Conservation (phyloP, 2,888 invertebrate species). For the Actias luna region DNA sequence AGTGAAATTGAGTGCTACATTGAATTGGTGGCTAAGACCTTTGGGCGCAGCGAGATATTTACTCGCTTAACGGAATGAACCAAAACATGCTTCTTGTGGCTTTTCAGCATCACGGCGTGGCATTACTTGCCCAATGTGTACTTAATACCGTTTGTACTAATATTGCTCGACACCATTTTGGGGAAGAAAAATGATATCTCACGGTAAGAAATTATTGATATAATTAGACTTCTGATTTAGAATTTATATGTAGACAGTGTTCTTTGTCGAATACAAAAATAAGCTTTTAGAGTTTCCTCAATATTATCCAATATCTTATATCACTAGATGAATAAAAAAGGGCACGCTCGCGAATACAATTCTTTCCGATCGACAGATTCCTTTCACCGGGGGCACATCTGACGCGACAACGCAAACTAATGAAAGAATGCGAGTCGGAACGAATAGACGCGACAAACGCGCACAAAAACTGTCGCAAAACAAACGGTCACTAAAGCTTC, state of each 20-base stretch:
- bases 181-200: constrained; percentile 75
- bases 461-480: constrained; percentile 74
- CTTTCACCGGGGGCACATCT: constrained; percentile 54
- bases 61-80: constrained; percentile 50
- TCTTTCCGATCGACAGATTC: constrained; percentile 60
- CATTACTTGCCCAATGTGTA: constrained; percentile 63
- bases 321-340: constrained; percentile 71
- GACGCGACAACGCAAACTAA: constrained; percentile 53
- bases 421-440: constrained; percentile 55
- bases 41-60: constrained; percentile 25
- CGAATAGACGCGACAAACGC: constrained; percentile 61
- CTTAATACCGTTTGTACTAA: constrained; percentile 40
- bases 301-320: constrained; percentile 75
- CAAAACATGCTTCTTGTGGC: constrained; percentile 53
- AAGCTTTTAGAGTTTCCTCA: constrained; percentile 79
- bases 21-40: constrained; percentile 47
- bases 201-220: constrained; percentile 50
- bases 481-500: constrained; percentile 75
- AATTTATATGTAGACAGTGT: constrained; percentile 74
- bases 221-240: constrained; percentile 60
- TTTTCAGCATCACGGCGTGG: constrained; percentile 28
- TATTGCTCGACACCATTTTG: constrained; percentile 70
- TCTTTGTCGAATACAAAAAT: constrained; percentile 79
- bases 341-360: constrained; percentile 68
- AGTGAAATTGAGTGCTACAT: constrained; percentile 46